A percentile compares a stretch with the other conserved stretches of the same genome.
These are phyloP conservation scores for Gobionotothen gibberifrons DNA, from an alignment of 2,797 vertebrate species.

Conservation along the genomic window DNA sequence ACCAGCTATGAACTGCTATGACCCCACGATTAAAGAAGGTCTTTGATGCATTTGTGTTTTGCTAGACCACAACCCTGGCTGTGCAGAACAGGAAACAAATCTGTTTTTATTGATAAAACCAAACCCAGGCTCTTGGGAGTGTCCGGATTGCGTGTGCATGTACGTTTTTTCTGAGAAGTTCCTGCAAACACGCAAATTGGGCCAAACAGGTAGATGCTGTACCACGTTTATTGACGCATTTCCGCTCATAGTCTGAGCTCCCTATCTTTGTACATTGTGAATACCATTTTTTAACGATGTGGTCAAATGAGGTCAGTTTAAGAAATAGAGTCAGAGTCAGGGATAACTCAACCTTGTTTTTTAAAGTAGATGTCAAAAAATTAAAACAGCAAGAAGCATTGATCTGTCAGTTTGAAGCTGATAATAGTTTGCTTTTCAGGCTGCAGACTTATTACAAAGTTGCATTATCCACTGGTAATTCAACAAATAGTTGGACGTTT, in stretches of 20 bases:
- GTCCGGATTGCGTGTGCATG: conserved; percentile 42
- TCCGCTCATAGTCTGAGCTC: conserved; percentile 54
- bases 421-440: neutral
- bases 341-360: no score
- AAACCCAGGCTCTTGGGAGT: conserved; percentile 62
- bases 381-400: neutral
- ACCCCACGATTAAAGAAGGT: conserved; percentile 62
- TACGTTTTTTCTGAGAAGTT: conserved; percentile 61
- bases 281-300: conserved; percentile 19
- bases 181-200: conserved; percentile 58
- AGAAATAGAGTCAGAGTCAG: neutral
- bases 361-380: no score
- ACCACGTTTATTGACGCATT: conserved; percentile 60
- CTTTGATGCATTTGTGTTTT: conserved; percentile 81
- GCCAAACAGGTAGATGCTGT: conserved; percentile 50
- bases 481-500: neutral
- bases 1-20: conserved; percentile 43
- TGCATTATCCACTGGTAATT: neutral
- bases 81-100: conserved; percentile 63
- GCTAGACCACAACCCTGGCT: conserved; percentile 55
- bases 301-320: conserved; percentile 5
- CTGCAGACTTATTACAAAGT: neutral
- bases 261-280: conserved; percentile 38
- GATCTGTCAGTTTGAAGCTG: neutral
- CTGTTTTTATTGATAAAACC: conserved; percentile 51